Conservation (phyloP, 2,888 invertebrate species). For the Glyphotaelius pellucidus region DNA sequence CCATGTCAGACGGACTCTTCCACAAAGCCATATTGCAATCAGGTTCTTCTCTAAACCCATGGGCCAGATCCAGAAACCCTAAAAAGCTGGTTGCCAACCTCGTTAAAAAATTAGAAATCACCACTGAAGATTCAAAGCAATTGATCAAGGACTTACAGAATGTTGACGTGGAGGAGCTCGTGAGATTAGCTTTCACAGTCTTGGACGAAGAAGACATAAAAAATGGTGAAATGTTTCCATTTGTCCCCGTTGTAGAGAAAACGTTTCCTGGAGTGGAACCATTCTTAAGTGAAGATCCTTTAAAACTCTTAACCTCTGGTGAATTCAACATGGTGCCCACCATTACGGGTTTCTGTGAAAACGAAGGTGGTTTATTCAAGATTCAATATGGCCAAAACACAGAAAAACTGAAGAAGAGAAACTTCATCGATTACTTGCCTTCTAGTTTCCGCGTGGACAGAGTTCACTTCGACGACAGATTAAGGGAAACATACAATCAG, state of each 20-base stretch:
- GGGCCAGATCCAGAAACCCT: conserved; percentile 73
- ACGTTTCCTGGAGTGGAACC: conserved; percentile 71
- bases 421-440: conserved; percentile 71
- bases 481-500: conserved; percentile 66
- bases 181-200: conserved; percentile 3
- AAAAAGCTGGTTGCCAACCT: conserved; percentile 70
- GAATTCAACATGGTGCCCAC: conserved; percentile 74
- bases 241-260: conserved; percentile 71
- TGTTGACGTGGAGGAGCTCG: conserved; percentile 42
- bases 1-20: conserved; percentile 73
- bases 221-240: conserved; percentile 69
- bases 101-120: conserved; percentile 70
- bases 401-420: conserved; percentile 73
- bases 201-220: conserved; percentile 20
- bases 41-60: conserved; percentile 72
- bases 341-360: conserved; percentile 77
- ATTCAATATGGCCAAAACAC: conserved; percentile 71
- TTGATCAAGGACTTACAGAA: conserved; percentile 69
- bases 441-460: conserved; percentile 73
- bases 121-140: conserved; percentile 70
- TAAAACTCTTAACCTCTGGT: conserved; percentile 72
- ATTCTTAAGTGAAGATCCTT: conserved; percentile 73
- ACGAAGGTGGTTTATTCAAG: conserved; percentile 76
- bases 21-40: conserved; percentile 74
- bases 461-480: conserved; percentile 55